Evolutionary conservation across 1,140 invertebrate genomes (phyloP).

Genomic region (Melipona quadrifasciata): DNA sequence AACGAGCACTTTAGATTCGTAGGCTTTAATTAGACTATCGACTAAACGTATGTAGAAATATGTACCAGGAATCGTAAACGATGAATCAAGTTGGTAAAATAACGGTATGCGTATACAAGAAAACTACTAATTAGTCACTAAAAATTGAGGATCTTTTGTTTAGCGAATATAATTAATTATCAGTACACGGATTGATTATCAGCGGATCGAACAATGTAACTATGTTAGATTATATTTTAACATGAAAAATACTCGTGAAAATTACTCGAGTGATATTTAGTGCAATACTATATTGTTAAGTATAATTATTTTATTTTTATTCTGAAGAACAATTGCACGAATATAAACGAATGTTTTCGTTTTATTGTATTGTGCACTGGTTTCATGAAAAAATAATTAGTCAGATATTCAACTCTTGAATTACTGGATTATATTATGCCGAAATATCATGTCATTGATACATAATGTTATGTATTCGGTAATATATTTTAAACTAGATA

Average conservation of each 20-base stretch:
- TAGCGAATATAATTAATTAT: conserved; percentile 24
- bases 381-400: neutral
- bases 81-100: conserved; percentile 29
- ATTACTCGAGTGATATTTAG: conserved; percentile 3
- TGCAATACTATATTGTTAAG: conserved; percentile 30
- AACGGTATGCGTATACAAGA: conserved; percentile 1
- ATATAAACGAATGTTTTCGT: neutral
- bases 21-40: conserved; percentile 59
- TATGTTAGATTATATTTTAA: neutral
- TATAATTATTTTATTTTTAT: conserved; percentile 18
- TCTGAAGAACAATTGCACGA: neutral
- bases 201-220: conserved; percentile 36
- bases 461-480: neutral
- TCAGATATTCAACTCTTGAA: neutral
- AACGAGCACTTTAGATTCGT: conserved; percentile 66
- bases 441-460: neutral
- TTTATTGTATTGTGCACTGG: neutral
- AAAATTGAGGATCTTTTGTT: conserved; percentile 26
- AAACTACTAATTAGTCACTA: conserved; percentile 34
- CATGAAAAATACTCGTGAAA: conserved; percentile 23
- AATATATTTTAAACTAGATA: neutral
- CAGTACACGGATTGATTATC: conserved; percentile 50
- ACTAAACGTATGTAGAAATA: conserved; percentile 48
- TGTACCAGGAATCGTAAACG: conserved; percentile 23
- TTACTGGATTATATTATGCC: neutral